A percentile compares a stretch with the other conserved stretches of the same genome.
phyloP scores from a whole-genome alignment of 2,113 vertebrate species.

The Macrotus californicus region DNA sequence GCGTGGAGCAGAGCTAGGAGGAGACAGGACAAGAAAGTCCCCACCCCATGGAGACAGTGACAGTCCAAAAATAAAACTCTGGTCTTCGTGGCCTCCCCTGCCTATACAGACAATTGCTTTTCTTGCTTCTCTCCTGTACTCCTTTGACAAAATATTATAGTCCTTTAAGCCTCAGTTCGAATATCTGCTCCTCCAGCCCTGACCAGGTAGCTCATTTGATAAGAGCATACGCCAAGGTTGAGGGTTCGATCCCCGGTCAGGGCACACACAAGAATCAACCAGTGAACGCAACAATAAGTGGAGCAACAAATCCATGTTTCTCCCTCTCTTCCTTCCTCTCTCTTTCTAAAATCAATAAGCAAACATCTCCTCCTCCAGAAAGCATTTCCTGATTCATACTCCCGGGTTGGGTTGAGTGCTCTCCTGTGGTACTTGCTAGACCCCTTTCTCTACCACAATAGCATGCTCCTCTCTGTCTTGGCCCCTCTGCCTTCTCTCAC shows the following conservation, averaged over 20 bases:
- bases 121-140: slow-evolving; percentile 1
- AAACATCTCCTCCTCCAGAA: not conserved
- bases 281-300: too few species aligned
- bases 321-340: too few species aligned
- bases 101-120: not conserved
- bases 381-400: not conserved
- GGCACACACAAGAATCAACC: too few species aligned
- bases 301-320: too few species aligned
- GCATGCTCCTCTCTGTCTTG: not conserved
- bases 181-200: not conserved
- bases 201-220: too few species aligned
- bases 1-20: not conserved
- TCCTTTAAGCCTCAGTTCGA: not conserved
- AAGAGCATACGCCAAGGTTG: too few species aligned
- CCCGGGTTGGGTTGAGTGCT: not conserved
- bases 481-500: not conserved
- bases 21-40: not conserved
- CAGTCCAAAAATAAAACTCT: not conserved
- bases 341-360: too few species aligned
- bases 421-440: not conserved
- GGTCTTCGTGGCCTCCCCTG: not conserved
- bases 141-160: not conserved
- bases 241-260: too few species aligned
- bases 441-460: not conserved
- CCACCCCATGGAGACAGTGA: not conserved